Evolutionary conservation across 2,888 invertebrate species (phyloP).

Genomic region (Coenonympha glycerion): DNA sequence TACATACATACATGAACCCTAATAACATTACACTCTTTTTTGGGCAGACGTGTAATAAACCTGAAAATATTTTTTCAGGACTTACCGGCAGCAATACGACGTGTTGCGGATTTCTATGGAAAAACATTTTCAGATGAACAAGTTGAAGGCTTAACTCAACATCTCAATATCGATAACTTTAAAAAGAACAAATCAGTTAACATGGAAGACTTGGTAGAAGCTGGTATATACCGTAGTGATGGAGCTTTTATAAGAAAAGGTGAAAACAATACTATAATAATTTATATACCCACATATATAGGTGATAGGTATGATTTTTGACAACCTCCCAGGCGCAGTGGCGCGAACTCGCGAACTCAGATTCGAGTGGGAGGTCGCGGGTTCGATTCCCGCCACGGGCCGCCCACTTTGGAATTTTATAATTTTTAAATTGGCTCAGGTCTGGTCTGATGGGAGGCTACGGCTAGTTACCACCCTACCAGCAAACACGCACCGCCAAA

Average conservation of each 20-base stretch:
- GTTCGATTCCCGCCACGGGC: too few species aligned
- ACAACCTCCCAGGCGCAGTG: too few species aligned
- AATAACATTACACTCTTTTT: background rate
- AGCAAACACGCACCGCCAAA: too few species aligned
- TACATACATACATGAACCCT: too few species aligned
- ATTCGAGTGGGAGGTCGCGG: too few species aligned
- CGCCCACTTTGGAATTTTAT: too few species aligned
- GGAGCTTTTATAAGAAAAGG: slow-evolving; percentile 77
- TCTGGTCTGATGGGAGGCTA: too few species aligned
- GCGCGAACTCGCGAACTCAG: too few species aligned
- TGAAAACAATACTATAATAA: background rate
- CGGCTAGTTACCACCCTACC: too few species aligned
- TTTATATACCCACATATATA: background rate
- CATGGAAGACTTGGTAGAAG: slow-evolving; percentile 63
- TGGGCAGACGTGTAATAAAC: too few species aligned
- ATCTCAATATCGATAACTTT: slow-evolving; percentile 85
- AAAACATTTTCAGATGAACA: slow-evolving; percentile 69
- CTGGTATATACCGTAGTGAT: slow-evolving; percentile 68
- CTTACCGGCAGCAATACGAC: slow-evolving; percentile 59
- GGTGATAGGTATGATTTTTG: background rate
- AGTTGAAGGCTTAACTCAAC: slow-evolving; percentile 73
- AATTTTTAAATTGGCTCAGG: too few species aligned
- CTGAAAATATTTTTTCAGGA: slow-evolving; percentile 65
- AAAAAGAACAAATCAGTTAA: slow-evolving; percentile 84
- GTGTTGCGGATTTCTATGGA: slow-evolving; percentile 74